Conservation (phyloP, 2,113 vertebrate species). For the Alligator sinensis region DNA sequence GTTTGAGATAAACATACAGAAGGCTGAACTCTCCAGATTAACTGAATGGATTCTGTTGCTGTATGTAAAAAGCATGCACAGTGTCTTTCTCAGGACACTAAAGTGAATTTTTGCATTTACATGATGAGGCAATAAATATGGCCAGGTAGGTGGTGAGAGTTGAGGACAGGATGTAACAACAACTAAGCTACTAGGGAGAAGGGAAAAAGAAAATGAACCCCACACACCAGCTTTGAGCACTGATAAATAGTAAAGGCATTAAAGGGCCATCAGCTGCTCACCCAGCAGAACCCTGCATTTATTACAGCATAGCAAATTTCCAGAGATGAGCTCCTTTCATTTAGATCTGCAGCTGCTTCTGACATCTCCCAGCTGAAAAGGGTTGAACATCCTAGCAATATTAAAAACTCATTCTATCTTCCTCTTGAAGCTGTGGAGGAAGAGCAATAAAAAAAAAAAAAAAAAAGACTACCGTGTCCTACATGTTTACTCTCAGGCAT, state of each 20-base stretch:
- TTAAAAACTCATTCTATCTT: slow-evolving; percentile 63
- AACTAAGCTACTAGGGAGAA: not conserved
- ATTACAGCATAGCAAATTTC: slow-evolving; percentile 62
- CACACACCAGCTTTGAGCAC: not conserved
- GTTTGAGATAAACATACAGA: not conserved
- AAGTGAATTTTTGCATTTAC: not conserved
- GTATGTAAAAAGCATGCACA: not conserved
- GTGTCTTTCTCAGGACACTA: not conserved
- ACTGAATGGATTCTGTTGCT: slow-evolving; percentile 6
- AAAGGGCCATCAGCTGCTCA: slow-evolving; percentile 63
- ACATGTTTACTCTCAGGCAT: slow-evolving; percentile 42
- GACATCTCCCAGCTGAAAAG: slow-evolving; percentile 70
- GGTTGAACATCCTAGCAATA: slow-evolving; percentile 49
- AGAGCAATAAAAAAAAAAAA: slow-evolving; percentile 49
- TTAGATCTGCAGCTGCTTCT: slow-evolving; percentile 67
- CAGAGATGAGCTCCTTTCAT: slow-evolving; percentile 68
- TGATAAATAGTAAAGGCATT: slow-evolving; percentile 54
- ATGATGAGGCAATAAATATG: not conserved
- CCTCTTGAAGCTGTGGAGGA: slow-evolving; percentile 28
- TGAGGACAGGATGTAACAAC: not conserved
- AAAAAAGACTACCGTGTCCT: slow-evolving; percentile 29
- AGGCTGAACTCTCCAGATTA: not conserved
- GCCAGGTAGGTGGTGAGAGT: not conserved
- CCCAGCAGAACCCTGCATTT: slow-evolving; percentile 48
- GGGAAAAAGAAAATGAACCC: accelerated